Evolutionary conservation across 37 sponge, comb jelly and placozoan species (phyloP).

Genomic region (Cliona cf. orientalis): DNA sequence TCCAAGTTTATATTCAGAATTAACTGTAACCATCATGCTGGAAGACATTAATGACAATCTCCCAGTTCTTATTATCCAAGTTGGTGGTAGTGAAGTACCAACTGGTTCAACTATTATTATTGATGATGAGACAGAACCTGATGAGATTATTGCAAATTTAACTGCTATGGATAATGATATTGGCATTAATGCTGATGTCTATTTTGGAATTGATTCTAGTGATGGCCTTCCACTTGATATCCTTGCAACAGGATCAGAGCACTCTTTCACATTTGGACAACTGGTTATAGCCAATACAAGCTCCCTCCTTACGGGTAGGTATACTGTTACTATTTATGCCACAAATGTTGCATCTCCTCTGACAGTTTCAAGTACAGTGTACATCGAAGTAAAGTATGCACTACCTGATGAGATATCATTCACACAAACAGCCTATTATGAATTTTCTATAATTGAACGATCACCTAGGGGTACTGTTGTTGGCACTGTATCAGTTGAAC

Average conservation of each 20-base stretch:
- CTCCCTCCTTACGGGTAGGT: not conserved
- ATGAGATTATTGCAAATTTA: too few species aligned
- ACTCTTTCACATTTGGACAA: not conserved
- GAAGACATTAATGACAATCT: slow-evolving; percentile 47
- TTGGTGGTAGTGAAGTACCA: too few species aligned
- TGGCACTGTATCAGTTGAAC: slow-evolving; percentile 12
- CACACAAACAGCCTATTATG: not conserved
- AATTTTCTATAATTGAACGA: slow-evolving; percentile 17
- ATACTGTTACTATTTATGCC: slow-evolving; percentile 19
- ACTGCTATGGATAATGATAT: too few species aligned
- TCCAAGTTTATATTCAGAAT: too few species aligned
- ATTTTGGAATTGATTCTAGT: slow-evolving; percentile 10
- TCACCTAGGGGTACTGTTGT: not conserved
- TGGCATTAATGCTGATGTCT: too few species aligned
- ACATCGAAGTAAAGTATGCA: slow-evolving; percentile 12
- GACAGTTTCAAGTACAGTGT: not conserved
- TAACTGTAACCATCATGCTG: too few species aligned
- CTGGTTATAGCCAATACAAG: not conserved
- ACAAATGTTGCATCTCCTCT: slow-evolving; percentile 4
- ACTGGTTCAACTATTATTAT: too few species aligned
- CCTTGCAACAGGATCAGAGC: too few species aligned
- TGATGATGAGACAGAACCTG: too few species aligned
- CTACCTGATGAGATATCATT: slow-evolving; percentile 30
- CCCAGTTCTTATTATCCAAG: too few species aligned
- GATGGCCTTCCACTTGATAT: slow-evolving; percentile 9